Base-by-base conservation (phyloP, 2,888 invertebrate species). In the Galeruca laticollis region DNA sequence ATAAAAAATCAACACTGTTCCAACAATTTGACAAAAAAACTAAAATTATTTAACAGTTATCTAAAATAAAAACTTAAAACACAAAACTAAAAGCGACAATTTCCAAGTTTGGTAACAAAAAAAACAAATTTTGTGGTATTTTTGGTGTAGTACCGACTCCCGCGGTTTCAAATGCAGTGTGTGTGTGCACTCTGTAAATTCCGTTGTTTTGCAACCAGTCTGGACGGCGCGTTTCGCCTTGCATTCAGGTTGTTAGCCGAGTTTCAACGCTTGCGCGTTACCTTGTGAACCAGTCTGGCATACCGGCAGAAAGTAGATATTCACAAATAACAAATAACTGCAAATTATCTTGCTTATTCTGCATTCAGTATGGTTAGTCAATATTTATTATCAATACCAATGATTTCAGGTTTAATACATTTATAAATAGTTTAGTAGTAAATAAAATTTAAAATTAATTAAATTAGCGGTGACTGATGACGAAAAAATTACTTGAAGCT, bases 181-280 rank as follows among this genome's bases (percentile, higher is more conserved):
- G 84, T 84, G 84, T 84, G 83, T 84, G 85, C 85, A 84, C 82
- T 81, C 81, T 78, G 81, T 81, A 81, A 81, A 82, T 82, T 82
- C 82, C 84, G 83, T 84, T 84, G 84, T 84, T 84, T 84, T 84
- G 85, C 84, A 83, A 82, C 81, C 82, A 81, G 83, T 83, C 84
- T 81, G 79, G 81, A 77, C 79, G 80, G 80, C 80, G 80, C 81
- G 80, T 75, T 76, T 76, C 74, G 68, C 71, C 74, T 76, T 82
- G 83, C 84, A 84, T 83, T 83, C 81, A 78, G 81, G 80, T 82
- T 80, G 81, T 78, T 79, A 76, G 79, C 77, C 76, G 59, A 68
- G 78, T 73, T 76, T 76, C 73, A 74, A 79, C 79, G 78, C 82
- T 79, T 78, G 82, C 82, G 82, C 73, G 65, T 54, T 20, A n/a